Evolutionary conservation across 2,113 vertebrate species (phyloP), one percentile per base, ranked within the genome.

Genomic region (Malurus cyaneus): DNA sequence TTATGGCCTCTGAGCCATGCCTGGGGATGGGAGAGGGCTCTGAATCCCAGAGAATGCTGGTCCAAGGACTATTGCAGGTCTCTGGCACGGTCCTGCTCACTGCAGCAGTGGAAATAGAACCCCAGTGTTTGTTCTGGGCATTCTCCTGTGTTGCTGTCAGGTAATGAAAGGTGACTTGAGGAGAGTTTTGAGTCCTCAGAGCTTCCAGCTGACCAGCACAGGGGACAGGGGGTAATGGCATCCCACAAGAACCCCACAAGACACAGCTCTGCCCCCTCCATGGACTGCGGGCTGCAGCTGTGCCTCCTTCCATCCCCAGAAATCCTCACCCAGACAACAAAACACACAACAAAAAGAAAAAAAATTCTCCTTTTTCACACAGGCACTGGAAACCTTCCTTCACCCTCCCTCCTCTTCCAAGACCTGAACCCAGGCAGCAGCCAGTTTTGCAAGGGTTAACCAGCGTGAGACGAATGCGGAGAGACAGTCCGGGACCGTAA

Each of bases 401-500:
- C 15, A 36, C 60, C 14, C 29, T 80, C 52, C 52, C 36, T 71
- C 36, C n/a, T 80, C 80, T 67, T 74, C 24, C 53, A 80, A 83
- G 82, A 78, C 73, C 41, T 69, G 72, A 95, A 74, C 53, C 59
- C 82, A 56, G 9, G 6, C 64, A 89, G 73, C 52, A 92, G 69
- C 81, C 88, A 92, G 88, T 96, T 94, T 91, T 93, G 76, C 93
- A 95, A 96, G 73, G 95, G 93, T 95, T 96, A 95, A 92, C 88
- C 93, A 96, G 88, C 88, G 59, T 84, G 87, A 93, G 80, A 80
- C 91, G 88, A 96, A 96, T 95, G 90, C 65, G 96, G 94, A 96
- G 95, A 96, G 95, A 96, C 94, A 93, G 89, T 86, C 67, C 13
- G 7, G 90, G 92, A 96, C 64, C 25, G 0, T 96, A 97, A 95